phyloP scores from a whole-genome alignment of 2,113 vertebrate species.

The Scomber scombrus region DNA sequence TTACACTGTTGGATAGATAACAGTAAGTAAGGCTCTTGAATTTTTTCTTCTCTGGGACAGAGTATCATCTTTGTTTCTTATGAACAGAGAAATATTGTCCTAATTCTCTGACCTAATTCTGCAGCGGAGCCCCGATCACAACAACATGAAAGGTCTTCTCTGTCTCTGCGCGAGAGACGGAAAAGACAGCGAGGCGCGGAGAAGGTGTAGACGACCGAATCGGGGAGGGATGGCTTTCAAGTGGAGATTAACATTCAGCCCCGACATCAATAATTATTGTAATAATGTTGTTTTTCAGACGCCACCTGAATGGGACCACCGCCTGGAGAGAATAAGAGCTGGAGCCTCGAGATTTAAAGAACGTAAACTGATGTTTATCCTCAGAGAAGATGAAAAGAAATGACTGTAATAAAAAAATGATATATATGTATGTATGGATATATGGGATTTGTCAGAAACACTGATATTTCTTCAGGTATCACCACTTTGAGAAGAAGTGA shows the following conservation, averaged over 20 bases:
- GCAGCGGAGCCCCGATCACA: conserved; percentile 48
- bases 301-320: neutral
- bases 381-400: conserved; percentile 12
- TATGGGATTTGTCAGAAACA: conserved; percentile 43
- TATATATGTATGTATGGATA: conserved; percentile 23
- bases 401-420: conserved; percentile 8
- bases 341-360: conserved; percentile 6
- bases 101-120: conserved; percentile 73
- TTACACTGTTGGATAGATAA: neutral
- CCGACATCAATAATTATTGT: conserved; percentile 51
- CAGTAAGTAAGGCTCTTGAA: neutral
- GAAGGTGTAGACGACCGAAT: conserved; percentile 37
- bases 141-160: conserved; percentile 62
- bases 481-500: conserved; percentile 9
- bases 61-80: conserved; percentile 31
- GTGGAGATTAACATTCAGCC: conserved; percentile 42
- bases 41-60: neutral
- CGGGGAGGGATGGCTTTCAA: neutral
- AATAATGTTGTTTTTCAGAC: conserved; percentile 45
- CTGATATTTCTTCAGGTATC: conserved; percentile 14
- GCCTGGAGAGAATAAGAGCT: conserved; percentile 6
- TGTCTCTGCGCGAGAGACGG: conserved; percentile 56
- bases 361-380: conserved; percentile 41
- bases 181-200: conserved; percentile 52
- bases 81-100: conserved; percentile 52